Evolutionary conservation across 35 echinoderm and acorn worm species (phyloP).

Genomic region (Chiridota heheva): DNA sequence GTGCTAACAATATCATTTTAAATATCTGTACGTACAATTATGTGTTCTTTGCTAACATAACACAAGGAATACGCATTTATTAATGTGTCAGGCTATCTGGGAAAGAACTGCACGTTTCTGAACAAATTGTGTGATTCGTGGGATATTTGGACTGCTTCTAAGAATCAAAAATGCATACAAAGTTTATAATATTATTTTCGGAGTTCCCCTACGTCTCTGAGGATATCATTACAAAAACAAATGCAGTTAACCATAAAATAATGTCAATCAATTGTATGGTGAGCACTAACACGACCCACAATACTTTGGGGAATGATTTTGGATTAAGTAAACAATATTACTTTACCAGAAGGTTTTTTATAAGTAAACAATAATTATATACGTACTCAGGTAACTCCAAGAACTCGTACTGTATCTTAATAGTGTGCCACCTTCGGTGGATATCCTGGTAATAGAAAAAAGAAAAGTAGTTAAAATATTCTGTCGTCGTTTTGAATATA

Average conservation of each 20-base stretch:
- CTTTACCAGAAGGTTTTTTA: not conserved
- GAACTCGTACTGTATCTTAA: conserved; percentile 9
- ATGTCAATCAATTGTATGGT: not conserved
- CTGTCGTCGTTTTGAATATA: too few relatives aligned
- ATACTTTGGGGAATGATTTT: not conserved
- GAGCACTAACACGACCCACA: not conserved
- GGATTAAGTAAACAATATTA: not conserved
- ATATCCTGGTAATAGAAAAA: conserved; percentile 15
- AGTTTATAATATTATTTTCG: too few relatives aligned
- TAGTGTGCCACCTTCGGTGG: conserved; percentile 30
- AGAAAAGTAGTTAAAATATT: not conserved
- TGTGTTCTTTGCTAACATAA: too few relatives aligned
- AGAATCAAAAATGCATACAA: too few relatives aligned
- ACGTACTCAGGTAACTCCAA: conserved; percentile 23
- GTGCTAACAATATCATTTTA: too few relatives aligned
- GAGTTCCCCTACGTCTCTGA: not conserved
- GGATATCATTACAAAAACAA: not conserved
- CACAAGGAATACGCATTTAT: too few relatives aligned
- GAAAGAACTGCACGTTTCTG: too few relatives aligned
- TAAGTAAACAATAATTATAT: not conserved
- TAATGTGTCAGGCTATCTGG: too few relatives aligned
- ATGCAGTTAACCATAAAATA: not conserved
- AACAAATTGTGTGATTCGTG: too few relatives aligned
- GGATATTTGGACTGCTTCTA: too few relatives aligned
- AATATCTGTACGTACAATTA: too few relatives aligned